Conservation (phyloP, 2,113 vertebrate genomes). For the Archocentrus centrarchus region DNA sequence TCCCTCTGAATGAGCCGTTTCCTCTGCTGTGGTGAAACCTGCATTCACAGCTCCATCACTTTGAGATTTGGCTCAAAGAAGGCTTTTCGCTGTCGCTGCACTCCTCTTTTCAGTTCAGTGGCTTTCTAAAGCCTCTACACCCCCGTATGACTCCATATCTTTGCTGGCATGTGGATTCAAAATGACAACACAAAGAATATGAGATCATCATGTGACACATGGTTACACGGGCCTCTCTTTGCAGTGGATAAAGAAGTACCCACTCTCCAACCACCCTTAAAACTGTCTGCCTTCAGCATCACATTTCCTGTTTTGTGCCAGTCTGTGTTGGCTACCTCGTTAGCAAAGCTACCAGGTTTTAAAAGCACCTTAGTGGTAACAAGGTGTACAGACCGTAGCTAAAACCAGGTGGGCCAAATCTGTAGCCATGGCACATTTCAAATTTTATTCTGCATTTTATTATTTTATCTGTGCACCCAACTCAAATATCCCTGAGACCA, state of each 20-base stretch:
- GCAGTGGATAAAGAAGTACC: neutral
- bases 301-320: neutral
- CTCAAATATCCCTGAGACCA: too few relatives aligned
- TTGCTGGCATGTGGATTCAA: neutral
- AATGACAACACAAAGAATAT: neutral
- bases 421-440: accelerated
- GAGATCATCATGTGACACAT: neutral
- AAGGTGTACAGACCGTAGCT: neutral
- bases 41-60: neutral
- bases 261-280: neutral
- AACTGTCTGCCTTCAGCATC: neutral
- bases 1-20: accelerated
- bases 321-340: neutral
- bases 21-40: neutral
- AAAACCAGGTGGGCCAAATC: neutral
- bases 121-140: neutral
- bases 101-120: neutral
- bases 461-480: neutral
- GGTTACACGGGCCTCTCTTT: neutral
- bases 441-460: neutral
- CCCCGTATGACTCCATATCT: neutral
- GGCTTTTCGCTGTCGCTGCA: accelerated
- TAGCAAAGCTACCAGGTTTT: too few relatives aligned
- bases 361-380: too few relatives aligned
- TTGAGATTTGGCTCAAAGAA: neutral